Evolutionary conservation across 2,797 vertebrate species (phyloP), one percentile per base, ranked within the genome.

Genomic region (Galaxias olidus): DNA sequence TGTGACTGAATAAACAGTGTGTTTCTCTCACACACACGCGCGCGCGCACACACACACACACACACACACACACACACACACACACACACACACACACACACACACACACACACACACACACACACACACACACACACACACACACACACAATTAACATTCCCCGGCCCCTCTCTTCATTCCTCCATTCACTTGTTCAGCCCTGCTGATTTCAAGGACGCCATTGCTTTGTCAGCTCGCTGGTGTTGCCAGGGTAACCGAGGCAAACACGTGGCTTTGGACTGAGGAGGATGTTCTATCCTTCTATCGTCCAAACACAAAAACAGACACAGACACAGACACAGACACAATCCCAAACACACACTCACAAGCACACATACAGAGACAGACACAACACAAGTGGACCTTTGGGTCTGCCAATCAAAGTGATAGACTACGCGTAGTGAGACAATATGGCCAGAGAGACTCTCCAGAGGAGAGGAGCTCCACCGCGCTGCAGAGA

Each of bases 191-290:
- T 78, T 49, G 73, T 78, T 73, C 77, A 1, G 75, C 64, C 51
- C 66, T 59, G 75, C 75, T 70, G 78, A 77, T 86, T 87, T 91
- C 90, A 91, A 92, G 90, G 89, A 86, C 87, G 75, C 44, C 7
- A 19, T 42, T 59, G 84, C 88, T 91, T 91, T 90, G 84, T 91
- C 75, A 48, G 72, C 72, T 77, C 60, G 47, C 75, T 69, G 80
- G 70, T 83, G 91, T 92, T 93, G 81, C 91, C 80, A 71, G 51
- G 87, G 87, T 66, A 85, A 92, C 90, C 77, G 62, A 79, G 69
- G 82, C 83, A 81, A 86, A 81, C 88, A 85, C 64, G 77, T 83
- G 86, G 84, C 72, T 77, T 55, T 66, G 72, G 75, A 78, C 49
- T 17, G 8, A 18, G 55, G 62, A 45, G 55, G 3, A 2, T 46